Conservation (phyloP, 2,888 invertebrate genomes). For the Venustoraphidia nigricollis region DNA sequence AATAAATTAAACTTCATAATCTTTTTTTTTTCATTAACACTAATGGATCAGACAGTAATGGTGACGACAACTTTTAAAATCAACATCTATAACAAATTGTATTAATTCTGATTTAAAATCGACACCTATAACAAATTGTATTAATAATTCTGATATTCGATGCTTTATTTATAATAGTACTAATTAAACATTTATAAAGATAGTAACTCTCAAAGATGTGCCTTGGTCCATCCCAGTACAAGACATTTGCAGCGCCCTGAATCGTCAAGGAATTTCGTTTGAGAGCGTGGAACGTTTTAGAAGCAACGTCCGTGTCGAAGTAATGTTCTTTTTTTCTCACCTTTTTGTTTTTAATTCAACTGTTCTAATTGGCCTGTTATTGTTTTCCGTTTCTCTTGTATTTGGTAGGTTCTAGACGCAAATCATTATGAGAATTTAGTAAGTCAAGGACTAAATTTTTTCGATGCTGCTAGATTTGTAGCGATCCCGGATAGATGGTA, state of each 20-base stretch:
- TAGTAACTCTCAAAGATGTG: slow-evolving; percentile 29
- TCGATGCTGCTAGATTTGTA: slow-evolving; percentile 27
- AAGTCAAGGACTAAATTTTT: slow-evolving; percentile 33
- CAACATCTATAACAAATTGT: too few species aligned
- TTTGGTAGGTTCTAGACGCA: slow-evolving; percentile 27
- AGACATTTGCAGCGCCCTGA: slow-evolving; percentile 29
- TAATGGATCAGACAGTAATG: too few species aligned
- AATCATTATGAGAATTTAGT: slow-evolving; percentile 28
- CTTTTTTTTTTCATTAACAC: too few species aligned
- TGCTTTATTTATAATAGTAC: too few species aligned
- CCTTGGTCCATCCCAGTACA: slow-evolving; percentile 33
- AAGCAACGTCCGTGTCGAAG: slow-evolving; percentile 28
- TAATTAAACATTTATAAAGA: slow-evolving; percentile 6
- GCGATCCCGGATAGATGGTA: slow-evolving; percentile 27
- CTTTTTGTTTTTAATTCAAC: not conserved
- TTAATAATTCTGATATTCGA: too few species aligned
- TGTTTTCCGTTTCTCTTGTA: slow-evolving; percentile 1
- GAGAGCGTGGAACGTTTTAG: slow-evolving; percentile 26
- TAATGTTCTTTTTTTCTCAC: slow-evolving; percentile 10
- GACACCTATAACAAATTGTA: too few species aligned
- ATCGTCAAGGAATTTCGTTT: slow-evolving; percentile 27
- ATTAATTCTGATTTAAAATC: too few species aligned
- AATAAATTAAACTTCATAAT: too few species aligned
- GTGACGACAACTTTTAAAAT: too few species aligned
- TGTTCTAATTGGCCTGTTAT: not conserved